Conservation (phyloP, 2,888 invertebrate species). For the Leucophenga montana region DNA sequence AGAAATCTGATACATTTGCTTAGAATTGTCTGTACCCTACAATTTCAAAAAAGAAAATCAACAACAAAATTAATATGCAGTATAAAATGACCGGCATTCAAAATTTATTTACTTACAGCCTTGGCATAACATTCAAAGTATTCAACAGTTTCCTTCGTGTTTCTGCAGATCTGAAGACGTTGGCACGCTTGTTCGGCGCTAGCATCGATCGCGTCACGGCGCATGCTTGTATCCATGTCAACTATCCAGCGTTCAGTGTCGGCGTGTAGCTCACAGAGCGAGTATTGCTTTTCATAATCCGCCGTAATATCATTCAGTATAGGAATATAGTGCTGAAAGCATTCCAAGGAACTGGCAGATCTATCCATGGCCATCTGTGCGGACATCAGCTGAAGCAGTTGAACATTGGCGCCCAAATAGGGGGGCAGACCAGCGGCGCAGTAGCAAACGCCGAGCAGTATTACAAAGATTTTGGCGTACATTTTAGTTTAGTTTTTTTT, state of each 20-base stretch:
- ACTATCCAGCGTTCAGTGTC: neutral
- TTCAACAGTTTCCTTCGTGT: neutral
- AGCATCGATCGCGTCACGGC: neutral
- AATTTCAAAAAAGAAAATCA: neutral
- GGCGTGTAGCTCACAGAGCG: slow-evolving; percentile 22
- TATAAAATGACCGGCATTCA: neutral
- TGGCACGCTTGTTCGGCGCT: slow-evolving; percentile 31
- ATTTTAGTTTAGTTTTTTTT: slow-evolving; percentile 30
- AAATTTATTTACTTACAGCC: slow-evolving; percentile 33
- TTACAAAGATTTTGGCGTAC: slow-evolving; percentile 36
- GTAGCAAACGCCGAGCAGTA: slow-evolving; percentile 38
- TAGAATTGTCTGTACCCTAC: slow-evolving; percentile 32
- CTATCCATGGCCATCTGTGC: slow-evolving; percentile 17
- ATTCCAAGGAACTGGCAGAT: slow-evolving; percentile 24
- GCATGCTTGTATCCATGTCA: neutral
- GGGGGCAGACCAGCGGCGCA: slow-evolving; percentile 33
- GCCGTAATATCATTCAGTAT: slow-evolving; percentile 32
- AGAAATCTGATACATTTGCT: slow-evolving; percentile 34
- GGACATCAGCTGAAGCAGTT: slow-evolving; percentile 38
- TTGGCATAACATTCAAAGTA: slow-evolving; percentile 38
- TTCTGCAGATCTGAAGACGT: slow-evolving; percentile 27
- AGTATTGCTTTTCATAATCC: slow-evolving; percentile 25
- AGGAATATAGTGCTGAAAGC: slow-evolving; percentile 41
- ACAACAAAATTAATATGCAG: neutral
- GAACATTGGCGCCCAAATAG: slow-evolving; percentile 17